Evolutionary conservation across 2,797 vertebrate species (phyloP).

Genomic region (Luscinia megarhynchos): DNA sequence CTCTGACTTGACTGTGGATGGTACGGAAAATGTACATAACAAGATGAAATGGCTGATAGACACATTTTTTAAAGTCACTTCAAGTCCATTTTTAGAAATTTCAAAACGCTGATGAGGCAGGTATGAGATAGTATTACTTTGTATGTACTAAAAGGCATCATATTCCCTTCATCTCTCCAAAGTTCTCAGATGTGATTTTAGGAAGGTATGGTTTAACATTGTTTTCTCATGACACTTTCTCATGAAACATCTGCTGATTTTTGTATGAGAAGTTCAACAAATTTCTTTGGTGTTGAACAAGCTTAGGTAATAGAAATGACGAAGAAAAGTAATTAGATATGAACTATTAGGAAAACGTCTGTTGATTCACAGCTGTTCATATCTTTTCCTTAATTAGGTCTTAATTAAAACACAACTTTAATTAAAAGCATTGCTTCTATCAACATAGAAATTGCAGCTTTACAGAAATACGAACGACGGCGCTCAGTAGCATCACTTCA

Average conservation of each 20-base stretch:
- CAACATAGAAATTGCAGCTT: not conserved
- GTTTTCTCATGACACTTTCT: not conserved
- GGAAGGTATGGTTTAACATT: not conserved
- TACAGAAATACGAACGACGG: not conserved
- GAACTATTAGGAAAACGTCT: not conserved
- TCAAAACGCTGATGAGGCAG: not conserved
- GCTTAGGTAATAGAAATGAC: not conserved
- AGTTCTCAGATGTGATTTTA: not conserved
- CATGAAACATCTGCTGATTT: not conserved
- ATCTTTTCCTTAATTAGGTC: not conserved
- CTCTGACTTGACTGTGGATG: not conserved
- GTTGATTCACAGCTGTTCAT: not conserved
- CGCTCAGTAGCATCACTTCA: not conserved
- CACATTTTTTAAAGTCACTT: not conserved
- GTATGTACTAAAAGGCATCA: not conserved
- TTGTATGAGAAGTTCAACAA: not conserved
- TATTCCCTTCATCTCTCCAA: not conserved
- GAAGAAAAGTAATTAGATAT: not conserved
- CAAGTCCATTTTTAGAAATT: not conserved
- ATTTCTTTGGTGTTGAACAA: not conserved
- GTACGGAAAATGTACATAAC: not conserved
- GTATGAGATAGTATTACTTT: not conserved
- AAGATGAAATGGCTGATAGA: not conserved
- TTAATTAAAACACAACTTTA: constrained; percentile 8
- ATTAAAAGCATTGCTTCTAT: constrained; percentile 1